phyloP scores from a whole-genome alignment of 1,140 invertebrate species.

The Papilio polyxenes region DNA sequence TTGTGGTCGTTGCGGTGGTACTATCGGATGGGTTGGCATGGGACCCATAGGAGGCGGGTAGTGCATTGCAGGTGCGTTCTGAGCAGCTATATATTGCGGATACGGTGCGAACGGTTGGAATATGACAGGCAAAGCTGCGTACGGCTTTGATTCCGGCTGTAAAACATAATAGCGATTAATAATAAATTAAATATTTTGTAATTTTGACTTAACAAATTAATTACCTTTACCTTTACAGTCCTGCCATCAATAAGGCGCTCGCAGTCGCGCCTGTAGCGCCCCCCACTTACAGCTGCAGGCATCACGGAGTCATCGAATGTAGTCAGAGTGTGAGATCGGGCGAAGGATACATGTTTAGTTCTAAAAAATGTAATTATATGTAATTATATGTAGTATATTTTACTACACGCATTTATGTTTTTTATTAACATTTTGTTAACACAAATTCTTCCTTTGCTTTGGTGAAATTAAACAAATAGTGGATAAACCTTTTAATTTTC shows the following conservation, averaged over 20 bases:
- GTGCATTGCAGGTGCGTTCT: slow-evolving; percentile 62
- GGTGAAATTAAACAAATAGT: no score
- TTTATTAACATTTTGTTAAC: no score
- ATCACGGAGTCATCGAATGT: slow-evolving; percentile 88
- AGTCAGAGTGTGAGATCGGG: slow-evolving; percentile 90
- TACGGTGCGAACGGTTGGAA: slow-evolving; percentile 72
- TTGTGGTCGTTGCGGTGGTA: slow-evolving; percentile 51
- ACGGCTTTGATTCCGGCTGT: slow-evolving; percentile 71
- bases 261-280: slow-evolving; percentile 76
- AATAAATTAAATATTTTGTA: slow-evolving; percentile 19
- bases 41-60: slow-evolving; percentile 66
- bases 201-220: neutral
- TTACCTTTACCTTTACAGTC: slow-evolving; percentile 58
- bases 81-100: slow-evolving; percentile 62
- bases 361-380: slow-evolving; percentile 70
- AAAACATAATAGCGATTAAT: slow-evolving; percentile 38
- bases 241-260: slow-evolving; percentile 75
- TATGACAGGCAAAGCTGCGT: slow-evolving; percentile 71
- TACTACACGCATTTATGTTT: neutral
- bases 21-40: slow-evolving; percentile 51
- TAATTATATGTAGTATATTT: neutral
- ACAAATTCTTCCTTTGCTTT: no score
- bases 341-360: slow-evolving; percentile 95
- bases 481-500: no score
- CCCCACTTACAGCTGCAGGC: slow-evolving; percentile 75